Conservation (phyloP, 2,797 vertebrate genomes). For the Sebastiscus albofasciatus region DNA sequence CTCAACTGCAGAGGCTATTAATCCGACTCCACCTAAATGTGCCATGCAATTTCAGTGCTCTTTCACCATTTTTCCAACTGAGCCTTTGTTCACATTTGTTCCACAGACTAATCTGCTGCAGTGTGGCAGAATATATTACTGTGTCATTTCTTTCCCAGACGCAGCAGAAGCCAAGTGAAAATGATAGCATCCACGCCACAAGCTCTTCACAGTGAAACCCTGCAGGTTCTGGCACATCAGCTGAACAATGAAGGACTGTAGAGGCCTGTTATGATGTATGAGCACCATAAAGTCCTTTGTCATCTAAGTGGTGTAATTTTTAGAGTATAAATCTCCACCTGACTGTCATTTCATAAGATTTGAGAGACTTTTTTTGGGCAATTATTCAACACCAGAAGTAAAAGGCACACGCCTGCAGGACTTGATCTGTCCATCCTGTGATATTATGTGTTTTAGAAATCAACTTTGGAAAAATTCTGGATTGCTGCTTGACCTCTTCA, state of each 20-base stretch:
- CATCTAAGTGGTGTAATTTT: constrained; percentile 40
- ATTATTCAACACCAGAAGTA: constrained; percentile 4
- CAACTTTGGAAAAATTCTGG: background rate
- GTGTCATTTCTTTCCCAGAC: constrained; percentile 56
- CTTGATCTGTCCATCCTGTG: background rate
- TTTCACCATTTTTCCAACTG: constrained; percentile 30
- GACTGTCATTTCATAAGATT: constrained; percentile 29
- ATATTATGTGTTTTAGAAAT: background rate
- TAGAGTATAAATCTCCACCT: constrained; percentile 47
- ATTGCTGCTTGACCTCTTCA: background rate
- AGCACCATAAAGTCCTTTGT: constrained; percentile 54
- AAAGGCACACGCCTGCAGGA: background rate
- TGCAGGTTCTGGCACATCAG: constrained; percentile 67
- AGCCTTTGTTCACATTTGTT: constrained; percentile 47
- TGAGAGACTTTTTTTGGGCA: constrained; percentile 10
- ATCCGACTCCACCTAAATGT: constrained; percentile 41
- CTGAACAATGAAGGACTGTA: constrained; percentile 54
- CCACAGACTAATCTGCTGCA: constrained; percentile 34
- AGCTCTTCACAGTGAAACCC: constrained; percentile 29
- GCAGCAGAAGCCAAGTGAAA: constrained; percentile 38
- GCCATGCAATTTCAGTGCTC: constrained; percentile 21
- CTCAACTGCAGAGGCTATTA: constrained; percentile 33
- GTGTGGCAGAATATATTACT: constrained; percentile 40
- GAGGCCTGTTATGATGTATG: constrained; percentile 39
- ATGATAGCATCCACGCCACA: constrained; percentile 46